A percentile compares a stretch with the other conserved stretches of the same genome.
Evolutionary conservation across 23 tunicate genomes (phyloP).

Genomic region (Pegea sp.): DNA sequence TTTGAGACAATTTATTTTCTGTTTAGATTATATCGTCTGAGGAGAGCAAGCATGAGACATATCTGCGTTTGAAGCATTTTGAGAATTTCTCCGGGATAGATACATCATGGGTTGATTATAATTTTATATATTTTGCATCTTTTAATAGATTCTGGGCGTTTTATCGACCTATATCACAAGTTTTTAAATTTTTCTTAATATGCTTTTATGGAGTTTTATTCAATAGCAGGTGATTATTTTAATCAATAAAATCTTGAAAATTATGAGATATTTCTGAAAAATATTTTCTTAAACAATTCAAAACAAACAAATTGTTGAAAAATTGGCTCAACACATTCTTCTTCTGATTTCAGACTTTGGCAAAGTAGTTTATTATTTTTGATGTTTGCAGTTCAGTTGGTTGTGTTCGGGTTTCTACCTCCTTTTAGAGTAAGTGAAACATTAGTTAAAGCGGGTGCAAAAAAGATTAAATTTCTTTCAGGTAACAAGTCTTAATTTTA

Average conservation of each 20-base stretch:
- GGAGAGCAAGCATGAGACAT: slow-evolving; percentile 41
- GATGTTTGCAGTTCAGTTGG: not conserved
- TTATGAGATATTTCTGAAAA: not conserved
- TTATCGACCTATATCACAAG: slow-evolving; percentile 41
- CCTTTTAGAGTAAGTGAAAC: slow-evolving; percentile 3
- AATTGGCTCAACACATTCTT: not conserved
- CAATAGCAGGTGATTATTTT: slow-evolving; percentile 10
- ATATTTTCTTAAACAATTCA: not conserved
- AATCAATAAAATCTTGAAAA: too few relatives aligned
- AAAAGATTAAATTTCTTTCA: slow-evolving; percentile 2
- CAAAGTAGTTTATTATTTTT: slow-evolving; percentile 1
- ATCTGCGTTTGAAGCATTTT: slow-evolving; percentile 51
- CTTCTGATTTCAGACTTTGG: not conserved
- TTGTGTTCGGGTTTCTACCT: not conserved
- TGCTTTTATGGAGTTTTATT: slow-evolving; percentile 52
- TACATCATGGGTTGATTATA: slow-evolving; percentile 44
- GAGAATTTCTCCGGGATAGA: slow-evolving; percentile 46
- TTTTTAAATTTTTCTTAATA: slow-evolving; percentile 29
- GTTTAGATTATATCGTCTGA: slow-evolving; percentile 1
- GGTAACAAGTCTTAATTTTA: slow-evolving; percentile 53
- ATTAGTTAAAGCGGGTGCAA: not conserved
- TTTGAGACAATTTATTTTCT: not conserved
- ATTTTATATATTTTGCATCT: slow-evolving; percentile 52
- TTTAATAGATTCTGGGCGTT: slow-evolving; percentile 63
- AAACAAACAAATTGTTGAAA: not conserved